phyloP scores from a whole-genome alignment of 2,113 vertebrate species.

The Sterrhoptilus dennistouni region DNA sequence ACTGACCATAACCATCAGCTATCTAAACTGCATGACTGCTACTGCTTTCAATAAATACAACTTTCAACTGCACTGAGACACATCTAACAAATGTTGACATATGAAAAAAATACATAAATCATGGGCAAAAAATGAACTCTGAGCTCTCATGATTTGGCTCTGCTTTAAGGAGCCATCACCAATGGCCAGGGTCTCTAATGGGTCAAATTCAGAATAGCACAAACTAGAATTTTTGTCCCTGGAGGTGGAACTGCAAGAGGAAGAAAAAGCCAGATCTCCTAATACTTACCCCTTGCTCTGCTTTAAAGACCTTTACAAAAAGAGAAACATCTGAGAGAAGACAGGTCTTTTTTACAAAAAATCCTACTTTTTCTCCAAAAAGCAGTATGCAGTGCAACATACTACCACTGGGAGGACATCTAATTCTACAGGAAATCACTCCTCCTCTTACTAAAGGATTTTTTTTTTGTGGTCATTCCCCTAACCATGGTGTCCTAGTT shows the following conservation, averaged over 20 bases:
- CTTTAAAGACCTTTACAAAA: background rate
- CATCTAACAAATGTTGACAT: background rate
- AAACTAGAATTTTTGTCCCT: background rate
- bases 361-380: background rate
- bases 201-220: background rate
- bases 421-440: background rate
- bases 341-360: background rate
- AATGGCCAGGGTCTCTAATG: background rate
- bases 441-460: background rate
- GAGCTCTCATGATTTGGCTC: background rate
- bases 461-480: background rate
- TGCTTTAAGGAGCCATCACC: background rate
- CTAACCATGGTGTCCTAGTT: background rate
- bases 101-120: background rate
- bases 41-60: background rate
- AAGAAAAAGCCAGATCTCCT: background rate
- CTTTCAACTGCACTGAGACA: background rate
- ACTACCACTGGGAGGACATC: constrained; percentile 21
- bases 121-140: background rate
- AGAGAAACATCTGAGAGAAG: background rate
- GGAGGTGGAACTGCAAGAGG: background rate
- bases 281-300: background rate
- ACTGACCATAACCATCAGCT: background rate
- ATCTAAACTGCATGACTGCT: background rate
- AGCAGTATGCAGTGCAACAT: background rate